Evolutionary conservation across 2,888 invertebrate species (phyloP).

Genomic region (Steinernema hermaphroditum): DNA sequence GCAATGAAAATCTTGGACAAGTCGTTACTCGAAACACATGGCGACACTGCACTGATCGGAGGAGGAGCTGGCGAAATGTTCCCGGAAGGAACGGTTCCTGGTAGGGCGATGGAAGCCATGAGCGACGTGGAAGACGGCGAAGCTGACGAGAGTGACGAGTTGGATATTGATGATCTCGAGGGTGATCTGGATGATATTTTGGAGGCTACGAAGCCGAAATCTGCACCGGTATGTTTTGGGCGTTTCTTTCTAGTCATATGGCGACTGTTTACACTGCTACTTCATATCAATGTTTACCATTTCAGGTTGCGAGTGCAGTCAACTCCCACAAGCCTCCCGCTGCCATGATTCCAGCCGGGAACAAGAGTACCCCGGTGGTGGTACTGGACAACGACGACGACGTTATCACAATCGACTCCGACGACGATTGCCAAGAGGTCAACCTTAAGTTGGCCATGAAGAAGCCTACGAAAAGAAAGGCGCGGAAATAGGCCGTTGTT

Average conservation of each 20-base stretch:
- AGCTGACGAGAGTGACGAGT: no score
- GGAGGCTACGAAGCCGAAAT: slow-evolving; percentile 1
- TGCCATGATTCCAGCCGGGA: not conserved
- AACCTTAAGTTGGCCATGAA: slow-evolving; percentile 26
- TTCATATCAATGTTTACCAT: not conserved
- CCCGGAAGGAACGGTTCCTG: not conserved
- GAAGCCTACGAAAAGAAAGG: not conserved
- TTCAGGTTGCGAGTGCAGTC: not conserved
- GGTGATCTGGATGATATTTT: slow-evolving; percentile 3
- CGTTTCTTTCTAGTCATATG: no score
- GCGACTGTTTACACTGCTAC: not conserved
- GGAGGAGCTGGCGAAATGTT: not conserved
- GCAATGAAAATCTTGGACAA: slow-evolving; percentile 33
- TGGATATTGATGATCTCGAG: not conserved
- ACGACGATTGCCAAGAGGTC: not conserved
- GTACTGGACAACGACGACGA: not conserved
- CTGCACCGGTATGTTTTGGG: not conserved
- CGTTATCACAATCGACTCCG: not conserved
- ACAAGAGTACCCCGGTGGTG: not conserved
- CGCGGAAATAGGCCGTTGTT: not conserved
- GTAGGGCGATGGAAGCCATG: no score
- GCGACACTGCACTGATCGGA: not conserved
- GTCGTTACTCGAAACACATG: slow-evolving; percentile 34
- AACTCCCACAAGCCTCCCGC: not conserved
- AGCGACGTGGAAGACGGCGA: no score